Percentiles rank a stretch among this genome's conserved stretches.
These are phyloP conservation scores for Fistularia tabacaria DNA, from an alignment of 2,797 vertebrate genomes.

Conservation along the genomic window DNA sequence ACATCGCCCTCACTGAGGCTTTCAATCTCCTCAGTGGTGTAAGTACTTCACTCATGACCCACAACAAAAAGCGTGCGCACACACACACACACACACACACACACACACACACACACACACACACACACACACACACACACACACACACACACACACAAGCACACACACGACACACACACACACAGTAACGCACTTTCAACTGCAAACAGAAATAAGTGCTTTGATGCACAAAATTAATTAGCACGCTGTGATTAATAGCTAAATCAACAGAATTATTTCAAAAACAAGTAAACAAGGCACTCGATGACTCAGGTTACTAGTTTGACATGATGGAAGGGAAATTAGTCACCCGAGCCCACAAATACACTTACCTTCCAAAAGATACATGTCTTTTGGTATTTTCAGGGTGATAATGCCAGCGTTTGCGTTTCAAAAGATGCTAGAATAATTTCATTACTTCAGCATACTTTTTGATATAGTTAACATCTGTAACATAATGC, in stretches of 20 bases:
- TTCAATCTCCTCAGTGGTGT: conserved; percentile 92
- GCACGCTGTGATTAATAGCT: conserved; percentile 40
- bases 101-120: not conserved
- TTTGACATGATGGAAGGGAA: conserved; percentile 39
- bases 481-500: not conserved
- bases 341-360: conserved; percentile 22
- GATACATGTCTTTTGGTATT: no score
- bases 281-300: conserved; percentile 53
- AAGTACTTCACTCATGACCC: conserved; percentile 58
- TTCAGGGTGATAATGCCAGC: no score
- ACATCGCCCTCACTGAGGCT: conserved; percentile 91
- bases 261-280: conserved; percentile 46
- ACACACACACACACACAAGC: conserved; percentile 1
- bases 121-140: not conserved
- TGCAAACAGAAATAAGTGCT: not conserved
- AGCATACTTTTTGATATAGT: no score
- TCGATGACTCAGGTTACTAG: conserved; percentile 43
- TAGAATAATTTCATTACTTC: no score
- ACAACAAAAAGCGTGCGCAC: no score
- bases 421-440: no score
- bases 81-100: not conserved
- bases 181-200: not conserved
- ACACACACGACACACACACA: not conserved
- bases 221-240: conserved; percentile 44
- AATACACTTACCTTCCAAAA: not conserved